Percentiles rank a stretch among this genome's conserved stretches.
phyloP scores from a whole-genome alignment of 2,797 vertebrate genomes.

The Spinus olivaceus region DNA sequence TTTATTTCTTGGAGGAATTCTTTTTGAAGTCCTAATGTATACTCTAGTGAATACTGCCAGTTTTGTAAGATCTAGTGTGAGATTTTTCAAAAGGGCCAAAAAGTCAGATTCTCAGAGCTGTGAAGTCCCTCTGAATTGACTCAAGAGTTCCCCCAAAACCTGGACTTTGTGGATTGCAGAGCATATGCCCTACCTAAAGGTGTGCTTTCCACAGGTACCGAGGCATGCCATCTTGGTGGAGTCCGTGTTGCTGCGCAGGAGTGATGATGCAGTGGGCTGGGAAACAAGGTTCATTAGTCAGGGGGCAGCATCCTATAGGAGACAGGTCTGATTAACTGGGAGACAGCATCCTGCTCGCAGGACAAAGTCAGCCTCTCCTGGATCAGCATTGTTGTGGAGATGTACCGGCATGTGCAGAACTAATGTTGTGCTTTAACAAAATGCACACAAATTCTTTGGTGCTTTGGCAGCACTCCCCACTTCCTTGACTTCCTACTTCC shows the following conservation, averaged over 20 bases:
- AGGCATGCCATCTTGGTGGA: neutral
- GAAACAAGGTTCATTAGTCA: neutral
- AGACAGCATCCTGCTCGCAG: neutral
- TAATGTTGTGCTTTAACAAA: neutral
- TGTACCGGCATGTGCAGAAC: rapidly evolving
- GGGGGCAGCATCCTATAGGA: neutral
- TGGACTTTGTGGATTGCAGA: neutral
- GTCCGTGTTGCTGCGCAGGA: neutral
- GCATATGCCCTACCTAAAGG: neutral
- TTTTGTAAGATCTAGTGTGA: neutral
- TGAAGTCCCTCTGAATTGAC: neutral
- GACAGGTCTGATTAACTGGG: neutral
- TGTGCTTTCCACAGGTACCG: neutral
- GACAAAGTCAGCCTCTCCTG: neutral
- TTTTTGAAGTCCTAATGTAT: constrained; percentile 34
- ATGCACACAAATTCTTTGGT: neutral
- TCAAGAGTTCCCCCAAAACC: neutral
- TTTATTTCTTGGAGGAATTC: neutral
- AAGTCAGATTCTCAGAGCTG: neutral
- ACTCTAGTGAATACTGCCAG: neutral
- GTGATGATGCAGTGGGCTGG: neutral
- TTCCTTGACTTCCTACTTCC: neutral
- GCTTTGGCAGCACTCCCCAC: neutral
- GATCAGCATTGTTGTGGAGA: rapidly evolving
- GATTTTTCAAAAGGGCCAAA: neutral